Conservation (phyloP, 2,888 invertebrate genomes). For the Cantharis rufa region DNA sequence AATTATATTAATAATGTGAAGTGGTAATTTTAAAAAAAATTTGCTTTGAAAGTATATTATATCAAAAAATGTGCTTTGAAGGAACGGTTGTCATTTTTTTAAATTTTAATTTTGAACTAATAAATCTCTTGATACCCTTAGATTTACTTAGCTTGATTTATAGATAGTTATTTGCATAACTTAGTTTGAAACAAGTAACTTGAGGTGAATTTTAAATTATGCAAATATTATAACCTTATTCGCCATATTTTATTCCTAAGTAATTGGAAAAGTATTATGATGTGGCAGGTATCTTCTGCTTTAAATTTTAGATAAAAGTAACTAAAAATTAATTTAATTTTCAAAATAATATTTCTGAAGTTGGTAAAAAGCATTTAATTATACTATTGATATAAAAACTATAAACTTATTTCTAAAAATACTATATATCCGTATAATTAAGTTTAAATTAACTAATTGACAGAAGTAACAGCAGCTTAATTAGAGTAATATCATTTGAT, state of each 20-base stretch:
- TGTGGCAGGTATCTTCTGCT: neutral
- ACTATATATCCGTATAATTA: neutral
- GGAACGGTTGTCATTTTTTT: neutral
- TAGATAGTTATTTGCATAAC: neutral
- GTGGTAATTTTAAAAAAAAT: no score
- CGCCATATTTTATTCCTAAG: neutral
- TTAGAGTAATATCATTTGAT: no score
- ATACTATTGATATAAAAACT: no score
- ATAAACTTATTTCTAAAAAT: neutral
- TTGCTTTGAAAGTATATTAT: no score
- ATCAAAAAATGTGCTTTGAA: neutral
- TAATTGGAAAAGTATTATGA: neutral
- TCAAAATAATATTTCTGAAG: neutral
- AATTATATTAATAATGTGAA: no score
- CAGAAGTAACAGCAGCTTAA: no score
- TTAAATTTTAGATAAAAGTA: neutral
- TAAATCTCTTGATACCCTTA: neutral
- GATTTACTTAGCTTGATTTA: neutral
- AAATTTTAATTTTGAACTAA: neutral
- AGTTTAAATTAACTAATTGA: neutral
- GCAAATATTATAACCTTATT: neutral
- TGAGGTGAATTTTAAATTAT: neutral
- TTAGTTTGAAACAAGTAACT: neutral
- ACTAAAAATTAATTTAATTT: neutral
- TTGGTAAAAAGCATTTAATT: neutral